These are phyloP conservation scores for Maniola jurtina DNA, from an alignment of 1,140 invertebrate species.

Conservation along the genomic window DNA sequence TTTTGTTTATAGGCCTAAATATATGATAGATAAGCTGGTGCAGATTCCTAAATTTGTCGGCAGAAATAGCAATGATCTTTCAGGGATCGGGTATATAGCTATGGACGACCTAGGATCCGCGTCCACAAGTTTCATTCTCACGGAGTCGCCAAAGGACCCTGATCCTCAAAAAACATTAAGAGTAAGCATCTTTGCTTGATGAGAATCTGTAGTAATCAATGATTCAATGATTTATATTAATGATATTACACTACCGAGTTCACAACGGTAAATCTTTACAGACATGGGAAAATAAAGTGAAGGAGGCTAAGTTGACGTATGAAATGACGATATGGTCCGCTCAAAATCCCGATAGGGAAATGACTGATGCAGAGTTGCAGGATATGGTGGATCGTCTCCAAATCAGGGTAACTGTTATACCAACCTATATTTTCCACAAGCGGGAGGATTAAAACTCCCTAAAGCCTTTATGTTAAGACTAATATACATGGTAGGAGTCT, in stretches of 20 bases:
- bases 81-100: conserved; percentile 45
- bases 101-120: conserved; percentile 64
- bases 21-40: conserved; percentile 58
- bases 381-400: conserved; percentile 22
- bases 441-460: too few species aligned
- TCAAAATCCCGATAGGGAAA: conserved; percentile 47
- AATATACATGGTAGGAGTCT: not conserved
- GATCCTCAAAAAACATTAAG: conserved; percentile 38
- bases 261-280: conserved; percentile 28
- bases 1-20: conserved; percentile 56
- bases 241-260: not conserved
- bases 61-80: conserved; percentile 39
- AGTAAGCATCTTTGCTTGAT: conserved; percentile 32
- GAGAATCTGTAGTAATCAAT: too few species aligned
- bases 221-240: too few species aligned
- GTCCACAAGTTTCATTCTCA: conserved; percentile 47
- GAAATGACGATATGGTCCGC: conserved; percentile 49
- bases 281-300: conserved; percentile 61
- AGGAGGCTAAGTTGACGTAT: conserved; percentile 61
- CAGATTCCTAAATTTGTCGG: conserved; percentile 40
- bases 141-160: conserved; percentile 52
- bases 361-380: conserved; percentile 53
- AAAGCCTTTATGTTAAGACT: not conserved
- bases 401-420: not conserved
- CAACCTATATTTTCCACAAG: not conserved